These are phyloP conservation scores for Megaceryle alcyon DNA, from an alignment of 2,797 vertebrate genomes.

Conservation along the genomic window DNA sequence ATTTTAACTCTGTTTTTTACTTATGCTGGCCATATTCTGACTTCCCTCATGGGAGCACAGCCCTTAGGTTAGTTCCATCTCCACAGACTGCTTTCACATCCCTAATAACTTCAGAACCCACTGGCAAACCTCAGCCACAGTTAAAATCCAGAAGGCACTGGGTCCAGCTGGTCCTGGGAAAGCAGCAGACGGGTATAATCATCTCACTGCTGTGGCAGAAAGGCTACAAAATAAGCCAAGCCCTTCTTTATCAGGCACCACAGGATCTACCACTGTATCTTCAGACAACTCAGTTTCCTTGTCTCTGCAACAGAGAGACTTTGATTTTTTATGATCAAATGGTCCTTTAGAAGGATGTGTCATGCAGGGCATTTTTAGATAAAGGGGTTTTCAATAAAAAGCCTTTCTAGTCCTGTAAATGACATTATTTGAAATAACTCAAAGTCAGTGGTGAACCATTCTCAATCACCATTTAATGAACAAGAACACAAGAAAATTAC, in stretches of 20 bases:
- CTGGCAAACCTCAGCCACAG: neutral
- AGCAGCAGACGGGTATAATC: neutral
- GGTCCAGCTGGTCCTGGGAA: fast-evolving
- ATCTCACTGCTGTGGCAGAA: neutral
- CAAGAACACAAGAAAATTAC: neutral
- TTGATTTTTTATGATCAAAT: neutral
- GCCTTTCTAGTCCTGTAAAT: neutral
- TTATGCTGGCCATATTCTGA: neutral
- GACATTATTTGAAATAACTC: neutral
- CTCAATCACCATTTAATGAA: neutral
- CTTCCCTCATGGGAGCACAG: neutral
- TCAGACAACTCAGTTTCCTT: neutral
- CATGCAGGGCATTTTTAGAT: neutral
- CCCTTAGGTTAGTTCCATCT: neutral
- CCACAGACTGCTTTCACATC: neutral
- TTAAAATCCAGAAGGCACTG: fast-evolving
- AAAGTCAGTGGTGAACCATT: neutral
- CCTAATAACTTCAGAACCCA: neutral
- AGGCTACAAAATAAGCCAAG: neutral
- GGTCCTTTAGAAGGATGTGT: neutral
- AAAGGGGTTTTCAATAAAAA: neutral
- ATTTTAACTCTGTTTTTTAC: neutral
- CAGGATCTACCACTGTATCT: neutral
- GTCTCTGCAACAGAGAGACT: neutral
- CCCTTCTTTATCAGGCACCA: neutral